Evolutionary conservation across 2,113 vertebrate species (phyloP).

Genomic region (Seriola quinqueradiata): DNA sequence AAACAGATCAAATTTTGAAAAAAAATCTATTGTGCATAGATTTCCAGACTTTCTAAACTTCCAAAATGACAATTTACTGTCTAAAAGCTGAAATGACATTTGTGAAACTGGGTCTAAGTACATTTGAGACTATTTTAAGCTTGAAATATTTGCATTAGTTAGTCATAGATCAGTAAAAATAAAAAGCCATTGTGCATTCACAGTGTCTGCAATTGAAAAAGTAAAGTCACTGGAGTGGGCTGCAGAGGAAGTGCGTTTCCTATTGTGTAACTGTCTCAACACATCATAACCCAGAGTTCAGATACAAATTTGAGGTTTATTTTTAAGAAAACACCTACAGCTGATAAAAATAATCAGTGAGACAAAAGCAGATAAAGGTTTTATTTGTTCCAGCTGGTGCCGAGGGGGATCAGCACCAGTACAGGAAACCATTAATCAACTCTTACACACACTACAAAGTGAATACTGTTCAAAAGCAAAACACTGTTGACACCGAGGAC

Average conservation of each 20-base stretch:
- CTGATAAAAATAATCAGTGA: neutral
- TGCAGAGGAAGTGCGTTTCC: conserved; percentile 45
- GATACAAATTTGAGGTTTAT: neutral
- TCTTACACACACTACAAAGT: conserved; percentile 5
- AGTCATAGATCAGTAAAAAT: neutral
- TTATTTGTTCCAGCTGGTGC: conserved; percentile 17
- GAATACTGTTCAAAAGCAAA: neutral
- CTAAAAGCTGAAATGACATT: neutral
- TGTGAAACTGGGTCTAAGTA: neutral
- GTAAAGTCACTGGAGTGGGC: conserved; percentile 35
- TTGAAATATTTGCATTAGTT: conserved; percentile 25
- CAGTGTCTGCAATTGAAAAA: neutral
- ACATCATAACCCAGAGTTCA: neutral
- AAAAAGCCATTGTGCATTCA: neutral
- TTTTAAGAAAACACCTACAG: neutral
- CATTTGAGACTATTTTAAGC: neutral
- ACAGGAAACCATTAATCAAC: neutral
- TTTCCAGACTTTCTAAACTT: too few species aligned
- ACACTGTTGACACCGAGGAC: neutral
- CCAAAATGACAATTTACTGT: too few species aligned
- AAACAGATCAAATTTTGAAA: neutral
- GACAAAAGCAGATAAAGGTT: neutral
- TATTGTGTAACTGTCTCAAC: neutral
- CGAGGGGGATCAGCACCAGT: neutral
- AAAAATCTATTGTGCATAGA: neutral